A percentile compares a stretch with the other conserved stretches of the same genome.
Conservation (phyloP, 2,888 invertebrate genomes). For the Lithosia quadra region DNA sequence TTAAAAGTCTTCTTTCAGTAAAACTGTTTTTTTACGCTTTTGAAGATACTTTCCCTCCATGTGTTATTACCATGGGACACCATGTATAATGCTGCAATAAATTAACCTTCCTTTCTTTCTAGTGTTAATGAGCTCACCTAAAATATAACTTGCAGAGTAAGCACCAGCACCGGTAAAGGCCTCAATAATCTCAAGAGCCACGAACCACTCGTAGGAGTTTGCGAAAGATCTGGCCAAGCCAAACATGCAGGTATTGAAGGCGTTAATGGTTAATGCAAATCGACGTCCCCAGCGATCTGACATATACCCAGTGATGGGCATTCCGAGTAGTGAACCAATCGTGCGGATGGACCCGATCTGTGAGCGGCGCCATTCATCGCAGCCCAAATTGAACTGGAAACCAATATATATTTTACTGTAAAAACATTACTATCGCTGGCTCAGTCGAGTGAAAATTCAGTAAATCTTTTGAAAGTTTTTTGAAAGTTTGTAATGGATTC, state of each 20-base stretch:
- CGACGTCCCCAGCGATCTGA: slow-evolving; percentile 92
- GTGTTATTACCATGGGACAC: no score
- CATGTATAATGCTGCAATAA: no score
- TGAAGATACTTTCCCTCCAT: no score
- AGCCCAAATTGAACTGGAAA: slow-evolving; percentile 88
- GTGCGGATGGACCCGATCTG: slow-evolving; percentile 92
- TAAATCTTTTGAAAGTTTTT: neutral
- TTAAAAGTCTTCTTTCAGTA: no score
- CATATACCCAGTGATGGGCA: slow-evolving; percentile 90
- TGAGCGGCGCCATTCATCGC: slow-evolving; percentile 91
- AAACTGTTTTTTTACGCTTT: no score
- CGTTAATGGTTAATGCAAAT: slow-evolving; percentile 87
- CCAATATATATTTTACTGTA: neutral
- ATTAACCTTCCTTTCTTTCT: neutral
- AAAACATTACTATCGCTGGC: no score
- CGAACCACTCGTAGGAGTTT: slow-evolving; percentile 89
- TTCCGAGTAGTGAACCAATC: slow-evolving; percentile 90
- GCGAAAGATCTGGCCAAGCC: slow-evolving; percentile 91
- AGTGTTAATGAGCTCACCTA: slow-evolving; percentile 81
- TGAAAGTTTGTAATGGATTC: no score
- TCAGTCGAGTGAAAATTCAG: no score
- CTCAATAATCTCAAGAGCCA: slow-evolving; percentile 90
- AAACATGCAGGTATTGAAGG: slow-evolving; percentile 88
- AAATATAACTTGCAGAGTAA: slow-evolving; percentile 91
- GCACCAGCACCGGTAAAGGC: slow-evolving; percentile 90